Evolutionary conservation across 2,797 vertebrate species (phyloP).

Genomic region (Taeniopygia guttata): DNA sequence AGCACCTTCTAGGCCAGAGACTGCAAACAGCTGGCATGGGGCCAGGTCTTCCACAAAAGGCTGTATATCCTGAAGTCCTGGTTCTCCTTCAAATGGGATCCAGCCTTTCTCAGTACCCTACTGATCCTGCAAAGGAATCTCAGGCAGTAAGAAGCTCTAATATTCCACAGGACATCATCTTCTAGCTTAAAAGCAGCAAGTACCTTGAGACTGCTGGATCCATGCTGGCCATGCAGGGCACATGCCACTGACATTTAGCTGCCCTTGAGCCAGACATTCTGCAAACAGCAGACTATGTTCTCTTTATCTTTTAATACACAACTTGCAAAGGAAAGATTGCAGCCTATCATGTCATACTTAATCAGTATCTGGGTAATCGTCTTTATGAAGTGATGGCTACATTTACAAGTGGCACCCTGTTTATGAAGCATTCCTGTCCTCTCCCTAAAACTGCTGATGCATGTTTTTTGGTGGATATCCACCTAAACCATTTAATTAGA

Average conservation of each 20-base stretch:
- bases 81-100: background rate
- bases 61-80: background rate
- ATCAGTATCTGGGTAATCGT: background rate
- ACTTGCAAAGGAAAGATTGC: background rate
- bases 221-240: accelerated
- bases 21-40: background rate
- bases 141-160: background rate
- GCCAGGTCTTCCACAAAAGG: background rate
- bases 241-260: background rate
- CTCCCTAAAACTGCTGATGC: background rate
- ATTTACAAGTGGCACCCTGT: background rate
- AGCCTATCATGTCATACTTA: background rate
- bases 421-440: background rate
- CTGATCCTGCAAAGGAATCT: background rate
- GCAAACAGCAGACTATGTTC: background rate
- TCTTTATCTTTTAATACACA: conserved; percentile 2
- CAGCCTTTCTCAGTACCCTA: background rate
- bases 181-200: background rate
- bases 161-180: background rate
- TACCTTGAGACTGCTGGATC: accelerated
- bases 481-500: background rate
- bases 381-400: background rate
- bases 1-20: background rate
- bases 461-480: background rate
- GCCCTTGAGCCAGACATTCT: background rate